Conservation (phyloP, 2,888 invertebrate species). For the Argynnis bischoffii region DNA sequence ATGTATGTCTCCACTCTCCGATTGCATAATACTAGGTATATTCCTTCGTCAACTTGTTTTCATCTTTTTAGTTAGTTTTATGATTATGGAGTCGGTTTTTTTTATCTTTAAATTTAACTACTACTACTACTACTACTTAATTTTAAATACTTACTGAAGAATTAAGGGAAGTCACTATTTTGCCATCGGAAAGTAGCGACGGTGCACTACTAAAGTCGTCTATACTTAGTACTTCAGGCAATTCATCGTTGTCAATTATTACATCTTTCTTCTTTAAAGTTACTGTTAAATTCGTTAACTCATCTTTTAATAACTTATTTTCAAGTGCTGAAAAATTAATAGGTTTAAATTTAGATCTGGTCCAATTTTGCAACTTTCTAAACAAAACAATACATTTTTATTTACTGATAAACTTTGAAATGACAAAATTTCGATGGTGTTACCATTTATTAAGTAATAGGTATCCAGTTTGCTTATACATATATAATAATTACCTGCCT, state of each 20-base stretch:
- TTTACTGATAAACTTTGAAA: too few species aligned
- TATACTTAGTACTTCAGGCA: conserved; percentile 88
- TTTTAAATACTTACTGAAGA: conserved; percentile 86
- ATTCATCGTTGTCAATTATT: conserved; percentile 90
- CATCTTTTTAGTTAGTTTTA: too few species aligned
- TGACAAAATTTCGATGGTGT: too few species aligned
- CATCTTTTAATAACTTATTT: conserved; percentile 91
- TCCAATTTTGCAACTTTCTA: too few species aligned
- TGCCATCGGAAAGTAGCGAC: conserved; percentile 91
- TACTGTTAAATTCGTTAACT: conserved; percentile 90
- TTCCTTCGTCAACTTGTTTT: too few species aligned
- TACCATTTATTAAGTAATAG: neutral
- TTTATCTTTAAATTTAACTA: too few species aligned
- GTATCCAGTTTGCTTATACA: neutral
- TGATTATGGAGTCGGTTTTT: too few species aligned
- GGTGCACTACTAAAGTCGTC: conserved; percentile 90
- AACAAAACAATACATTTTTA: too few species aligned
- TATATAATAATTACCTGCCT: conserved; percentile 81
- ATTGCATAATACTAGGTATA: too few species aligned
- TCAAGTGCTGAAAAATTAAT: conserved; percentile 86
- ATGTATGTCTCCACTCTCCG: too few species aligned
- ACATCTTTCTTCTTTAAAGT: conserved; percentile 90
- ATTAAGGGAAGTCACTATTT: conserved; percentile 93
- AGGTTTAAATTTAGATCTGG: neutral
- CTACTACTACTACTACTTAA: too few species aligned